Percentiles rank a stretch among this genome's conserved stretches.
These are phyloP conservation scores for Umimayanthus chanpuru DNA, from an alignment of 92 coral and sea anemone species.

Conservation along the genomic window DNA sequence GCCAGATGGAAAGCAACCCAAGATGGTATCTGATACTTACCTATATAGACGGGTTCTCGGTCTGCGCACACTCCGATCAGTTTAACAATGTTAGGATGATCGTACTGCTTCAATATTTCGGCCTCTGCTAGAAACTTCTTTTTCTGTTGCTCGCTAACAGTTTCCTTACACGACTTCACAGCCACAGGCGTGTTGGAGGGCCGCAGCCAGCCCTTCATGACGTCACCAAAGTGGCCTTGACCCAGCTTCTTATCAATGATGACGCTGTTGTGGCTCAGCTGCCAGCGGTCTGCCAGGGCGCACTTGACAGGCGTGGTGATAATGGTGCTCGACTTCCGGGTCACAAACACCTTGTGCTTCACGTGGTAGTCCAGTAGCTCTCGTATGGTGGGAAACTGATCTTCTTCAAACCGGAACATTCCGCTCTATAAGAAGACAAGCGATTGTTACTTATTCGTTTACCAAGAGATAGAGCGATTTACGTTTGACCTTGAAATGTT, in stretches of 20 bases:
- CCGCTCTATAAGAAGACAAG: conserved; percentile 52
- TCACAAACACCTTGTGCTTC: conserved; percentile 67
- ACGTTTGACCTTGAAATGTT: too few relatives aligned
- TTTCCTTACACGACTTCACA: conserved; percentile 87
- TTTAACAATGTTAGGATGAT: conserved; percentile 94
- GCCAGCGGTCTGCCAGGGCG: conserved; percentile 65
- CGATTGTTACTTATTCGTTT: neutral
- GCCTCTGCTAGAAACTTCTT: conserved; percentile 93
- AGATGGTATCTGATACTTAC: conserved; percentile 48
- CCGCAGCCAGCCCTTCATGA: conserved; percentile 81
- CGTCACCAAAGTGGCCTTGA: conserved; percentile 97
- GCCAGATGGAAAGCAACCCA: too few relatives aligned
- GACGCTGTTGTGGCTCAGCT: conserved; percentile 70
- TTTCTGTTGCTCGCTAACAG: conserved; percentile 70
- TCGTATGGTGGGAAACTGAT: conserved; percentile 82
- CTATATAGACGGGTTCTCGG: conserved; percentile 91
- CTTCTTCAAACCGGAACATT: conserved; percentile 85
- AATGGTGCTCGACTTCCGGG: conserved; percentile 84
- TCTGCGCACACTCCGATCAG: conserved; percentile 93
- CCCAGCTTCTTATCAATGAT: conserved; percentile 74
- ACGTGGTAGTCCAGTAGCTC: conserved; percentile 81
- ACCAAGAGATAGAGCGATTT: too few relatives aligned
- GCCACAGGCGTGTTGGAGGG: conserved; percentile 82
- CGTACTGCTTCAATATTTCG: conserved; percentile 88
- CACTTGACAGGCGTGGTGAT: conserved; percentile 63